These are phyloP conservation scores for Latheticus oryzae DNA, from an alignment of 2,888 invertebrate species.

Conservation along the genomic window DNA sequence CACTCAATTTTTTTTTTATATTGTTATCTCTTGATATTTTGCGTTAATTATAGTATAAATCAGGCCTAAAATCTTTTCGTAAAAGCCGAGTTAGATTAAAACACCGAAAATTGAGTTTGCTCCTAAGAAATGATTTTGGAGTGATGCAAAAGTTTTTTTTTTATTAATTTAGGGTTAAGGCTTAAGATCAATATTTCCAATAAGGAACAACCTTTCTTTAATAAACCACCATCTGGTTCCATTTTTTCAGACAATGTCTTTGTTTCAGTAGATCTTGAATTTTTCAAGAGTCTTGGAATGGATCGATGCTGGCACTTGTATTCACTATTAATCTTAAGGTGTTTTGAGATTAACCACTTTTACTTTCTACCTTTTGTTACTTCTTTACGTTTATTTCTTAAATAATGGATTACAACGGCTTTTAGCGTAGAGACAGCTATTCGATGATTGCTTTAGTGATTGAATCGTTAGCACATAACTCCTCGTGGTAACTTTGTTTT, in stretches of 20 bases:
- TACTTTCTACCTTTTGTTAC: background rate
- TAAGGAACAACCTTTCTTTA: background rate
- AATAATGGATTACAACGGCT: conserved; percentile 11
- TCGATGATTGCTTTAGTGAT: conserved; percentile 14
- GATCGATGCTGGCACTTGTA: conserved; percentile 2
- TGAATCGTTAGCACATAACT: no score
- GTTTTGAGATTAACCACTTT: conserved; percentile 14
- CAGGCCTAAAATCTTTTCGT: conserved; percentile 9
- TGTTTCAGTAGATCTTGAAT: conserved; percentile 9
- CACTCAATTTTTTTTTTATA: conserved; percentile 5
- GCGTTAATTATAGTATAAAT: conserved; percentile 25
- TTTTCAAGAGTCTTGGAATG: conserved; percentile 12
- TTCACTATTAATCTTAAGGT: conserved; percentile 15
- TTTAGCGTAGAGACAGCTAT: background rate
- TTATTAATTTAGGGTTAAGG: conserved; percentile 14
- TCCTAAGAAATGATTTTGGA: conserved; percentile 13
- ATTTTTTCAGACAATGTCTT: conserved; percentile 1
- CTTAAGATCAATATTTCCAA: conserved; percentile 7
- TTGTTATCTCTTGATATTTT: conserved; percentile 16
- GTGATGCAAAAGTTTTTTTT: conserved; percentile 23
- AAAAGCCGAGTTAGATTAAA: conserved; percentile 28
- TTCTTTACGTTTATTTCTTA: conserved; percentile 1
- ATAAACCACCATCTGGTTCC: no score
- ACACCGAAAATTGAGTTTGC: conserved; percentile 17
- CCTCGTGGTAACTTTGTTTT: conserved; percentile 18